phyloP scores from a whole-genome alignment of 2,113 vertebrate species.

The Galemys pyrenaicus region DNA sequence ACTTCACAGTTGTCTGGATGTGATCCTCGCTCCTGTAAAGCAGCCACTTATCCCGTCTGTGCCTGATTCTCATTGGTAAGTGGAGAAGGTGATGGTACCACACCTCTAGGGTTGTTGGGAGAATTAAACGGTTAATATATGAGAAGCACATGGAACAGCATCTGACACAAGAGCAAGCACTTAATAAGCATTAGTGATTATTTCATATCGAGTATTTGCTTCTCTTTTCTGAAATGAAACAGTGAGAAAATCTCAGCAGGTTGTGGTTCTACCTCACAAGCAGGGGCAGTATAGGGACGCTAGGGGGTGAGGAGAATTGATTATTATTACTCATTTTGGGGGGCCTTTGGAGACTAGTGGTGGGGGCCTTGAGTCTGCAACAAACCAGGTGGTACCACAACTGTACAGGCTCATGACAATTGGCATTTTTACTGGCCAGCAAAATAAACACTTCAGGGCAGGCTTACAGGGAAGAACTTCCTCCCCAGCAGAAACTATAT shows the following conservation, averaged over 20 bases:
- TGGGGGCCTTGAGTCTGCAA: fast-evolving
- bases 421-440: not conserved
- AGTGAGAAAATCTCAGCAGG: not conserved
- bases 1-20: not conserved
- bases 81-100: not conserved
- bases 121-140: not conserved
- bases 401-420: not conserved
- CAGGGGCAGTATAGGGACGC: not conserved
- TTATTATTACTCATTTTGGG: fast-evolving
- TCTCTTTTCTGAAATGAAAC: not conserved
- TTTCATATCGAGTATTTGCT: not conserved
- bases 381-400: not conserved
- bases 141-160: not conserved
- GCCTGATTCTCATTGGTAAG: not conserved
- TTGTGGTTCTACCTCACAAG: not conserved
- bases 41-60: not conserved
- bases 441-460: not conserved
- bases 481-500: not conserved
- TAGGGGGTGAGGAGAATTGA: not conserved
- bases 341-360: fast-evolving
- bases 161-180: not conserved
- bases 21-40: not conserved
- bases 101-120: not conserved
- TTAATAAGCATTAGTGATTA: not conserved
- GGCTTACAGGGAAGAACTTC: not conserved